phyloP scores from a whole-genome alignment of 1,140 invertebrate genomes.

The Lepidurus arcticus region DNA sequence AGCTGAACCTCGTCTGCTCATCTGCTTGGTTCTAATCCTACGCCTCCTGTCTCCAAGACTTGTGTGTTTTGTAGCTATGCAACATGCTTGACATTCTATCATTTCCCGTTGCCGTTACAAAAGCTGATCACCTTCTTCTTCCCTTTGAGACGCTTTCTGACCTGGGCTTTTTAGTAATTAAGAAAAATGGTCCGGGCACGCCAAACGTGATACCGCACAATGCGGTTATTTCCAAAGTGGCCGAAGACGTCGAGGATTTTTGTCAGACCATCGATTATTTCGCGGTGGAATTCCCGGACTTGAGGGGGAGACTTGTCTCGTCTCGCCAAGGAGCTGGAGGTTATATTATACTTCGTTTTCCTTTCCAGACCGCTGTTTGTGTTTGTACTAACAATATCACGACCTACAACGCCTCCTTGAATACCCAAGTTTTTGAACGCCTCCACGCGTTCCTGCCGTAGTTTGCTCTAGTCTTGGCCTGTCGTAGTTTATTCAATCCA shows the following conservation, averaged over 20 bases:
- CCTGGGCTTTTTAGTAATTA: not conserved
- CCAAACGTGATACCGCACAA: not conserved
- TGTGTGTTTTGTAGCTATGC: not conserved
- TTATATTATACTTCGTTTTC: not conserved
- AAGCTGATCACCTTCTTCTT: not conserved
- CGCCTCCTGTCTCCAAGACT: not conserved
- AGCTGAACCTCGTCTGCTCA: constrained; percentile 1
- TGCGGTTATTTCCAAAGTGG: constrained; percentile 1
- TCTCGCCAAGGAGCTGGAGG: not conserved
- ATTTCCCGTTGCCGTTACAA: not conserved
- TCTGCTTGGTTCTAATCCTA: constrained; percentile 1
- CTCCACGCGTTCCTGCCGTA: no score
- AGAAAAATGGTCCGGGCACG: not conserved
- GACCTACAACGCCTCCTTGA: not conserved
- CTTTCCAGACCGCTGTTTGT: not conserved
- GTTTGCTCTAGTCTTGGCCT: no score
- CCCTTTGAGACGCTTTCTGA: not conserved
- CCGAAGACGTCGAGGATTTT: constrained; percentile 1
- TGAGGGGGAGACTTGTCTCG: not conserved
- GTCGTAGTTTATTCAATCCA: no score
- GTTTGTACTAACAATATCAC: not conserved
- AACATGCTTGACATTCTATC: constrained; percentile 7
- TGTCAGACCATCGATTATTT: not conserved
- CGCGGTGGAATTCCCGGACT: not conserved
- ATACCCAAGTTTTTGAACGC: no score